Base-by-base conservation (phyloP, 2,113 vertebrate species). In the Nothocercus nigrocapillus region DNA sequence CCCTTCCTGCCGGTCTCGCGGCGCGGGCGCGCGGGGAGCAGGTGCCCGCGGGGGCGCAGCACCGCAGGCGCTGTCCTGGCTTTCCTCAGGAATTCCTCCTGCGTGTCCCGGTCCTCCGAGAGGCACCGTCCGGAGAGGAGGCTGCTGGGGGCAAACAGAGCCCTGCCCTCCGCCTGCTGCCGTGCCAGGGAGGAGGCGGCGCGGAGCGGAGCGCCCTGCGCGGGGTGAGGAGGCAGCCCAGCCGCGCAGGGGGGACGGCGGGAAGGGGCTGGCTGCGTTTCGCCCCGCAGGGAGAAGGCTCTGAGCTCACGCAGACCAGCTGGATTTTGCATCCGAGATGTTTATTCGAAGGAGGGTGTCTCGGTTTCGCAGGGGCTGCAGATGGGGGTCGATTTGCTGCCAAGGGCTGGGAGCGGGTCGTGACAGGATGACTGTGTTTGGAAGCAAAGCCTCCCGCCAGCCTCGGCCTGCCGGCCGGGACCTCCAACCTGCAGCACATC, bases 271-370 rank as follows among this genome's bases (percentile, higher is more conserved):
- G 96, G 92, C 89, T 93, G 80, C 70, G 83, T 93, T 89, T 97
- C 88, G 88, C 90, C 86, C 68, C 94, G 83, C 88, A 77, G 94
- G 86, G 93, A 89, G 88, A 95, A 93, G 66, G 53, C 90, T 90
- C 95, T 95, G 92, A 96, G 94, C 92, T 96, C 92, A 95, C 77
- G 27, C 69, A 90, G 94, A 74, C 96, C 95, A 95, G 88, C 92
- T 93, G 94, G 80, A 94, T 94, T 80, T 84, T 88, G 89, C 86
- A 86, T 93, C 83, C 61, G 84, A 95, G 68, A 93, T 96, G 90
- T 90, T 95, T 97, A 61, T 95, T 79, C 94, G 95, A 89, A 95
- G 93, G 66, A 79, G 28, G 34, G 83, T 97, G 95, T 94, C 95
- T 96, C 90, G 90, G 19, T 86, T 84, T 93, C 68, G 34, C 88